phyloP scores from a whole-genome alignment of 2,888 invertebrate genomes.

The Drosophila cracens region DNA sequence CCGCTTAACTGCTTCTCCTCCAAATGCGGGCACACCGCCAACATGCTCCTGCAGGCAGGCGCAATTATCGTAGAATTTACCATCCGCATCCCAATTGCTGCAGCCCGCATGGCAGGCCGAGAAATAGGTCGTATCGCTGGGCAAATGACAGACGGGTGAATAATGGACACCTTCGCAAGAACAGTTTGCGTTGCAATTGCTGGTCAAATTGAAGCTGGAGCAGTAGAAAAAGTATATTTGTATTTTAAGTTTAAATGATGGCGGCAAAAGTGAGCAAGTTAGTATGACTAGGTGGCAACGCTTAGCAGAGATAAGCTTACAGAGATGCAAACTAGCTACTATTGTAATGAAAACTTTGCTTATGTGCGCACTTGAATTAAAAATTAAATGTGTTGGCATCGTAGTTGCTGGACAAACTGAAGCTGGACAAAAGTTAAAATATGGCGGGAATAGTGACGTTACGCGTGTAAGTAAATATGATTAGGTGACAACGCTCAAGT shows the following conservation, averaged over 20 bases:
- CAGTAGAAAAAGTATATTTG: constrained; percentile 11
- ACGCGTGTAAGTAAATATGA: not conserved
- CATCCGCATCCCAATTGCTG: constrained; percentile 78
- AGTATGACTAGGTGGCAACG: not conserved
- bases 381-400: constrained; percentile 84
- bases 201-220: constrained; percentile 86
- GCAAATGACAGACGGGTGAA: constrained; percentile 88
- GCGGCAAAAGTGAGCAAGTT: not conserved
- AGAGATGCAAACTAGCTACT: too few species aligned
- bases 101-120: constrained; percentile 92
- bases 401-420: constrained; percentile 86
- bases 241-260: not conserved
- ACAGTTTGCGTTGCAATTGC: constrained; percentile 87
- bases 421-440: constrained; percentile 73
- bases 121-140: constrained; percentile 87
- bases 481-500: not conserved
- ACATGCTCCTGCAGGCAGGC: constrained; percentile 39
- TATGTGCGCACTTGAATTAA: too few species aligned
- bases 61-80: constrained; percentile 58
- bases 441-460: not conserved
- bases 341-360: too few species aligned
- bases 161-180: constrained; percentile 87
- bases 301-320: too few species aligned
- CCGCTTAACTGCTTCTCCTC: constrained; percentile 18
- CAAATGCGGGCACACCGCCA: constrained; percentile 17